Percentiles rank a stretch among this genome's conserved stretches.
Evolutionary conservation across 2,797 vertebrate genomes (phyloP).

Genomic region (Dendrocincla fuliginosa): DNA sequence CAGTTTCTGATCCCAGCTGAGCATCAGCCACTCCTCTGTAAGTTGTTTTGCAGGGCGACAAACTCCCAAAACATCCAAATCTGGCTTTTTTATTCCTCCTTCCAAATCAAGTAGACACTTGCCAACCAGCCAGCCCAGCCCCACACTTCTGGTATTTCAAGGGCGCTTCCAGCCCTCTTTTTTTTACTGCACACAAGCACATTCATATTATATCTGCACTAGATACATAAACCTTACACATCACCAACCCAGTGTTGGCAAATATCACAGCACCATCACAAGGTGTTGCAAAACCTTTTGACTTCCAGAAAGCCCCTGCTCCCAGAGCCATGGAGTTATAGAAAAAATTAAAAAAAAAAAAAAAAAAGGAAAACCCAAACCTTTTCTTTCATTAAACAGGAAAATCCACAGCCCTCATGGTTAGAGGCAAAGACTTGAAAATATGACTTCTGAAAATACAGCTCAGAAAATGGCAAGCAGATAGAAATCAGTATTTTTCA

Average conservation of each 20-base stretch:
- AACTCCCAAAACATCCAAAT: not conserved
- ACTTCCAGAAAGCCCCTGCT: not conserved
- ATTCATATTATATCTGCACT: not conserved
- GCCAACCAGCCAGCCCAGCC: not conserved
- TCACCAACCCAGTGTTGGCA: not conserved
- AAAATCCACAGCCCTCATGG: not conserved
- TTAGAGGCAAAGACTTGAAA: not conserved
- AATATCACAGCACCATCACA: slow-evolving; percentile 11
- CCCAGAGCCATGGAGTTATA: not conserved
- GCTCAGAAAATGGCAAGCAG: not conserved
- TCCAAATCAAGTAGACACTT: not conserved
- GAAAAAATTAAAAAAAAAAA: not conserved
- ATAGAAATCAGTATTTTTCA: not conserved
- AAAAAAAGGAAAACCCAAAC: not conserved
- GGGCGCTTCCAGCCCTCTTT: not conserved
- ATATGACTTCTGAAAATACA: not conserved
- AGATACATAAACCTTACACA: not conserved
- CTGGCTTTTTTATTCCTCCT: not conserved
- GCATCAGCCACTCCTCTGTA: not conserved
- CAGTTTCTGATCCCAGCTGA: not conserved
- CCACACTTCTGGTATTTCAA: not conserved
- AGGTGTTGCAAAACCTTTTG: not conserved
- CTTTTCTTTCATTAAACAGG: not conserved
- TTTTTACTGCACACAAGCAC: not conserved
- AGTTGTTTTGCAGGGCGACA: not conserved